These are phyloP conservation scores for Eulithis prunata DNA, from an alignment of 2,888 invertebrate genomes.

Conservation along the genomic window DNA sequence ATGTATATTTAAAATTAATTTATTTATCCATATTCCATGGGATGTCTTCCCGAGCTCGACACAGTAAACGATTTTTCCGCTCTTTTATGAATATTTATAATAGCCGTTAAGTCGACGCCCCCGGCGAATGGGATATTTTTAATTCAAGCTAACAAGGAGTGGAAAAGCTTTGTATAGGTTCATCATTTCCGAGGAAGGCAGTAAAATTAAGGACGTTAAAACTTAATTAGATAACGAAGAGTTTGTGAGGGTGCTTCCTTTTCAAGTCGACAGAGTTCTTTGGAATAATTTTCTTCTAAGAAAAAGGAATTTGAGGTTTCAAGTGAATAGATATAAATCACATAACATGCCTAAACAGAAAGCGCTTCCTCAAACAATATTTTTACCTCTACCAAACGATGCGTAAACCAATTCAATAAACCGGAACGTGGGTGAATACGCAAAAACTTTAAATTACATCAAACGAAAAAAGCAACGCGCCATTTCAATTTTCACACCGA, in stretches of 20 bases:
- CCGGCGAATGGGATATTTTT: slow-evolving; percentile 36
- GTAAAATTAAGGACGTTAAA: slow-evolving; percentile 27
- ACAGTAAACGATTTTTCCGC: slow-evolving; percentile 32
- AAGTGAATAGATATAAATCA: slow-evolving; percentile 1
- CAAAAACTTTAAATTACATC: slow-evolving; percentile 29
- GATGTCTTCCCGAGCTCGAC: slow-evolving; percentile 20
- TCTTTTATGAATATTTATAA: slow-evolving; percentile 43
- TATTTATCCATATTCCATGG: slow-evolving; percentile 20
- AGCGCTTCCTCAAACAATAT: slow-evolving; percentile 1
- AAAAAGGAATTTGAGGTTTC: background rate
- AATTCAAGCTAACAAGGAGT: slow-evolving; percentile 37
- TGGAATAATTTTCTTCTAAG: slow-evolving; percentile 2
- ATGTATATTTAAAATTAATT: slow-evolving; percentile 13
- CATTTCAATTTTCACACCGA: slow-evolving; percentile 33
- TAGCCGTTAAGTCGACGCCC: slow-evolving; percentile 35
- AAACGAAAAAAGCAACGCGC: slow-evolving; percentile 26
- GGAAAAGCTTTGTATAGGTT: slow-evolving; percentile 37
- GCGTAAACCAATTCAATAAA: slow-evolving; percentile 30
- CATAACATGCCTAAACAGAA: background rate
- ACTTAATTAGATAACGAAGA: slow-evolving; percentile 28
- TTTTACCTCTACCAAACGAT: slow-evolving; percentile 7
- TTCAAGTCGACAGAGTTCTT: slow-evolving; percentile 13
- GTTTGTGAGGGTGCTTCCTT: slow-evolving; percentile 6
- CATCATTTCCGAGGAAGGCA: slow-evolving; percentile 29
- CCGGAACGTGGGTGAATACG: slow-evolving; percentile 17